These are phyloP conservation scores for Coronaproctus castanopsis DNA, from an alignment of 2,888 invertebrate species.

Conservation along the genomic window DNA sequence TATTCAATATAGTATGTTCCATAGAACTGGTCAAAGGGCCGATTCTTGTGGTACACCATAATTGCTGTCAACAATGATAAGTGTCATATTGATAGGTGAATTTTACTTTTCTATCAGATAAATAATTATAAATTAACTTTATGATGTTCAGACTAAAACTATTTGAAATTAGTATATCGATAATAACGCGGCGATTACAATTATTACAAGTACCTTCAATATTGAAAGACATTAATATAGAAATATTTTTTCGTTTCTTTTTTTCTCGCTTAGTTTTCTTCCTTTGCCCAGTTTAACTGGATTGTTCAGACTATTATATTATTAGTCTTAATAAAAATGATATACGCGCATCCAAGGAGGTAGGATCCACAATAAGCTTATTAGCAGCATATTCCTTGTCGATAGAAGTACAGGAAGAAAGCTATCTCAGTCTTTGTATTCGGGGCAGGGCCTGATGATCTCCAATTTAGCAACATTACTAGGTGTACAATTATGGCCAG, in stretches of 20 bases:
- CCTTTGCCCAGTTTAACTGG: too few relatives aligned
- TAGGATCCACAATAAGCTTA: too few relatives aligned
- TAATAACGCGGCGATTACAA: background rate
- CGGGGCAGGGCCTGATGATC: too few relatives aligned
- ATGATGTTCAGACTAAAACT: background rate
- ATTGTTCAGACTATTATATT: too few relatives aligned
- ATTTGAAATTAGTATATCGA: background rate
- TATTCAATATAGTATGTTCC: background rate
- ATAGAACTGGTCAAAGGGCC: background rate
- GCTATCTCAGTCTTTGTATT: too few relatives aligned
- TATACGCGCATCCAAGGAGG: too few relatives aligned
- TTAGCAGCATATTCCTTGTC: too few relatives aligned
- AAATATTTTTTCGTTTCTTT: background rate
- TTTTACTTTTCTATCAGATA: background rate
- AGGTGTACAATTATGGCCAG: too few relatives aligned
- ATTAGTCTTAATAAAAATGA: too few relatives aligned
- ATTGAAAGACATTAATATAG: background rate
- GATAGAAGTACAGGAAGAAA: too few relatives aligned
- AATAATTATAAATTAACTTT: background rate
- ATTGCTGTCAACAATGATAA: background rate
- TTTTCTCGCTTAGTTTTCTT: too few relatives aligned
- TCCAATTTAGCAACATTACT: too few relatives aligned
- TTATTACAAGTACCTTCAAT: background rate
- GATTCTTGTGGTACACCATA: background rate
- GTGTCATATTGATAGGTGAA: background rate